These are phyloP conservation scores for Apis florea DNA, from an alignment of 1,140 invertebrate genomes.

Conservation along the genomic window DNA sequence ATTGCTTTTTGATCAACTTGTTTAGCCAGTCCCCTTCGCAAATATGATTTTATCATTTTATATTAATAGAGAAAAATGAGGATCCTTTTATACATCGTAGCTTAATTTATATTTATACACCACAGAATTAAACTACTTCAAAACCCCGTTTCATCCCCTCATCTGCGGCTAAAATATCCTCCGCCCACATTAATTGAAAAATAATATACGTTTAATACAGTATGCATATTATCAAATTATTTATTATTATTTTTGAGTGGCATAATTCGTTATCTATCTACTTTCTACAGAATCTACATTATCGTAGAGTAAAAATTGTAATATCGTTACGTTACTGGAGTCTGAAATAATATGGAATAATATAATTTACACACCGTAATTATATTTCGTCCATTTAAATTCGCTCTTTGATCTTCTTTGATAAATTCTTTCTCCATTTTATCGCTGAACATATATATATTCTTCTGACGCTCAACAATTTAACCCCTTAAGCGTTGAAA, in stretches of 20 bases:
- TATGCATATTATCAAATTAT: too few species aligned
- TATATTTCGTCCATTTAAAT: background rate
- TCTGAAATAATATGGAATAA: background rate
- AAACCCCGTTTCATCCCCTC: background rate
- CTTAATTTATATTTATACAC: background rate
- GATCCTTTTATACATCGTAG: background rate
- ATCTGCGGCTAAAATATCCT: background rate
- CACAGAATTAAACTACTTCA: background rate
- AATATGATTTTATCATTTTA: background rate
- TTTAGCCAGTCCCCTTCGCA: background rate
- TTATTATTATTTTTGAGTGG: too few species aligned
- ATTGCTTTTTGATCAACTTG: too few species aligned
- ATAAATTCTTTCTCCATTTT: background rate
- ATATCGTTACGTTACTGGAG: background rate
- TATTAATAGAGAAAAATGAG: background rate
- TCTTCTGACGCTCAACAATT: background rate
- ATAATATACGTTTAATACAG: background rate
- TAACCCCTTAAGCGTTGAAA: conserved; percentile 10
- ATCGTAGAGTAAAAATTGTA: background rate
- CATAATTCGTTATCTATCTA: too few species aligned
- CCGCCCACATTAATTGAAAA: background rate
- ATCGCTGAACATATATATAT: background rate
- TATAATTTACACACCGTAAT: background rate
- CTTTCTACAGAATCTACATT: background rate
- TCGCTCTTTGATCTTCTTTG: background rate